Percentiles rank a stretch among this genome's conserved stretches.
Evolutionary conservation across 37 sponge, comb jelly and placozoan genomes (phyloP).

Genomic region (Aplysina aerophoba): DNA sequence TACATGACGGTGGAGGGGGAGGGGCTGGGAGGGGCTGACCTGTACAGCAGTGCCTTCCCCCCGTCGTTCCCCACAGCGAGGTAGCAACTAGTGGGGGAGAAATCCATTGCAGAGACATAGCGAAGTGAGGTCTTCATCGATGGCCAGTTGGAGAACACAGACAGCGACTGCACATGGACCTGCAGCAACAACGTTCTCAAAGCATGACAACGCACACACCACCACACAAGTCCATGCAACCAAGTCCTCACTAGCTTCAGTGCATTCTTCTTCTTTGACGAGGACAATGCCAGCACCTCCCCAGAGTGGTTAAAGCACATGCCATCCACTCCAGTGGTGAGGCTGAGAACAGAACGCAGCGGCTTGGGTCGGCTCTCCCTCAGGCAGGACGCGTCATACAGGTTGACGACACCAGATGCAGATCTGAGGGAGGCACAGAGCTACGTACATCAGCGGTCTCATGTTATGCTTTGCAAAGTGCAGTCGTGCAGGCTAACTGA

Average conservation of each 20-base stretch:
- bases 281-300: constrained; percentile 85
- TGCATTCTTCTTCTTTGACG: constrained; percentile 74
- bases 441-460: not conserved
- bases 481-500: too few species aligned
- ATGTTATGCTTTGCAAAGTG: too few species aligned
- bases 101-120: constrained; percentile 61
- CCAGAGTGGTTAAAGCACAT: constrained; percentile 73
- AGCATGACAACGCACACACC: not conserved
- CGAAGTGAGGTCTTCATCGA: constrained; percentile 31
- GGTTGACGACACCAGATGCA: constrained; percentile 87
- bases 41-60: constrained; percentile 83
- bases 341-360: constrained; percentile 72
- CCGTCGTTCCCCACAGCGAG: constrained; percentile 86
- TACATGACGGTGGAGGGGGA: too few species aligned
- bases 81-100: constrained; percentile 74
- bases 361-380: constrained; percentile 60
- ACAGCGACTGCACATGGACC: constrained; percentile 80
- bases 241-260: constrained; percentile 63
- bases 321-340: constrained; percentile 69
- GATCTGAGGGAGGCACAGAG: constrained; percentile 14
- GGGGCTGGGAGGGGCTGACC: constrained; percentile 40
- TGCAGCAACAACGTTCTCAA: constrained; percentile 15
- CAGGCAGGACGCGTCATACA: constrained; percentile 62
- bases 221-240: not conserved
- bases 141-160: constrained; percentile 95